Evolutionary conservation across 2,113 vertebrate species (phyloP).

Genomic region (Myiozetetes cayanensis): DNA sequence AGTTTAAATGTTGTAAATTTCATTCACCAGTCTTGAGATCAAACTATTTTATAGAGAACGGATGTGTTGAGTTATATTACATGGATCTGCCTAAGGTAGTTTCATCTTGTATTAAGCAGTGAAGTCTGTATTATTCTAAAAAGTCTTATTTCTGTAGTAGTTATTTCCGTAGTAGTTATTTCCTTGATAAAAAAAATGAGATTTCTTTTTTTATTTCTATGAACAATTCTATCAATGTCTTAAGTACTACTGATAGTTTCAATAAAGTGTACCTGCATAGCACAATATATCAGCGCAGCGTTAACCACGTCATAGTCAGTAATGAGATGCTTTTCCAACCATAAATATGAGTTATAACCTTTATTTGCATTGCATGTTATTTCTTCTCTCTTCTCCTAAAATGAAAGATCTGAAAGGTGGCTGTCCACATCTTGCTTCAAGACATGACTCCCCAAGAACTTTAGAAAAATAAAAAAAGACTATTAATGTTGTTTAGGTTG

Average conservation of each 20-base stretch:
- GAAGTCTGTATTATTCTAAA: background rate
- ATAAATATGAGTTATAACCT: background rate
- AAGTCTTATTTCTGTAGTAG: background rate
- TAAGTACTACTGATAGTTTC: background rate
- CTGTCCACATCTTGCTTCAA: background rate
- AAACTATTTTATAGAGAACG: slow-evolving; percentile 18
- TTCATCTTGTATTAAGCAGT: background rate
- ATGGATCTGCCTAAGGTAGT: slow-evolving; percentile 11
- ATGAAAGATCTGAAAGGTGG: background rate
- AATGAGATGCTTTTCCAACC: background rate
- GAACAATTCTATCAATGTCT: background rate
- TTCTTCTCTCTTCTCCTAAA: background rate
- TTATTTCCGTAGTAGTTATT: background rate
- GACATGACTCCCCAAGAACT: background rate
- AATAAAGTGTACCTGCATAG: background rate
- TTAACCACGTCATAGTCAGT: background rate
- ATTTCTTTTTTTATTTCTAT: background rate
- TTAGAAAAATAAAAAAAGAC: background rate
- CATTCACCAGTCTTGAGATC: background rate
- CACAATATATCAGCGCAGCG: background rate
- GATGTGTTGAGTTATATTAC: slow-evolving; percentile 22
- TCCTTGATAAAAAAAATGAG: background rate
- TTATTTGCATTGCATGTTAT: background rate
- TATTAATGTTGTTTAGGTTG: background rate
- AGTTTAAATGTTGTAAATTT: slow-evolving; percentile 21